Evolutionary conservation across 2,888 invertebrate genomes (phyloP), one percentile per base, ranked within the genome.

Genomic region (Cepaea hortensis): DNA sequence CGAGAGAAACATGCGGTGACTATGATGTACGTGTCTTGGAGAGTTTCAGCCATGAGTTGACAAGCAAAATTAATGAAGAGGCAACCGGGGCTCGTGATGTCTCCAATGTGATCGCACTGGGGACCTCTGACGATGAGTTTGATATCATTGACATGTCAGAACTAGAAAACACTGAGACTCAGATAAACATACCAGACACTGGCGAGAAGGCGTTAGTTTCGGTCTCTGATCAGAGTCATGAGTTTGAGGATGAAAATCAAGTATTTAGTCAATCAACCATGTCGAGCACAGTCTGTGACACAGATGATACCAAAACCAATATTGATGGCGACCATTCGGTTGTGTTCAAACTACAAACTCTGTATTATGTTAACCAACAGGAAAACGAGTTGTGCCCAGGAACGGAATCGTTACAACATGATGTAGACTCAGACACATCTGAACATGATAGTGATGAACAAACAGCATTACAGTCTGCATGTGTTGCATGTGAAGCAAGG

Each of bases 71-170:
- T 9, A 11, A 55, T 55, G 55, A 55, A 55, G 6, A 6, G 6
- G 11, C 55, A 55, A 55, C 55, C 11, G 55, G 55, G 3, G 20
- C 77, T 18, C 3, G 3, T 11, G 62, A 62, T 3, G 35, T 48
- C 3, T 48, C 46, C 11, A 20, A 20, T 81, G 68, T 7, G 81
- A 11, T 65, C 46, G 11, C 81, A 83, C 81, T 85, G 6, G 85
- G 73, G 7, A n/a, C 20, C 13, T 89, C 89, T n/a, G 88, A 88
- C 18, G 82, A 80, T 7, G 88, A 88, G n/a, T 82, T 75, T 80
- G 88, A 89, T 70, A 72, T 83, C 70, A 87, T 86, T 46, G 87
- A 89, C 3, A 76, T 77, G 6, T 6, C 76, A 46, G 76, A 68
- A 6, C 46, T 61, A 1, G 80, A 50, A 46, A 55, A 55, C 11